Conservation (phyloP, 2,888 invertebrate species). For the Athetis lepigone region DNA sequence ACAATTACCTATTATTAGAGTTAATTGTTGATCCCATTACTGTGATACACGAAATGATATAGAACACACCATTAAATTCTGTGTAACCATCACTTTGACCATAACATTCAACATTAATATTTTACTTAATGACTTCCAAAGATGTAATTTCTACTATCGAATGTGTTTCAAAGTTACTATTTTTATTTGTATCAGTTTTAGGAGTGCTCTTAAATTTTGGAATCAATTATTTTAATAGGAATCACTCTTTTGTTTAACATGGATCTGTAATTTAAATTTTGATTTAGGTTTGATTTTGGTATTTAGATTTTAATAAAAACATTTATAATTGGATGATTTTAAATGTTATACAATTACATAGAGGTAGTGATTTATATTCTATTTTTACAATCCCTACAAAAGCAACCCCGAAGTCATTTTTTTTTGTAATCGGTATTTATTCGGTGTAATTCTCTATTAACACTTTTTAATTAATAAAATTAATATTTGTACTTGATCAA, state of each 20-base stretch:
- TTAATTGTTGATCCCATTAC: slow-evolving; percentile 81
- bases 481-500: too few species aligned
- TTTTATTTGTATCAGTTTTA: slow-evolving; percentile 53
- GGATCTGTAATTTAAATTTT: slow-evolving; percentile 39
- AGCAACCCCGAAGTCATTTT: too few species aligned
- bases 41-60: slow-evolving; percentile 80
- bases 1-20: slow-evolving; percentile 80
- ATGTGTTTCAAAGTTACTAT: slow-evolving; percentile 30
- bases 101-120: slow-evolving; percentile 75
- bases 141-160: slow-evolving; percentile 62
- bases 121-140: slow-evolving; percentile 74
- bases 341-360: background rate
- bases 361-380: too few species aligned
- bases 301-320: background rate
- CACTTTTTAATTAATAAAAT: too few species aligned
- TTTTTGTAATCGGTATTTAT: too few species aligned
- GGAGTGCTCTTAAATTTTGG: slow-evolving; percentile 20
- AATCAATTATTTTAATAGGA: slow-evolving; percentile 51
- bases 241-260: slow-evolving; percentile 33
- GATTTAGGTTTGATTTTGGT: slow-evolving; percentile 24
- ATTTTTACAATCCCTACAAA: too few species aligned
- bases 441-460: too few species aligned
- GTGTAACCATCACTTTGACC: slow-evolving; percentile 62
- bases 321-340: background rate
- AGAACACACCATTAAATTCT: slow-evolving; percentile 73